Evolutionary conservation across 2,113 vertebrate species (phyloP).

Genomic region (Platysteira castanea): DNA sequence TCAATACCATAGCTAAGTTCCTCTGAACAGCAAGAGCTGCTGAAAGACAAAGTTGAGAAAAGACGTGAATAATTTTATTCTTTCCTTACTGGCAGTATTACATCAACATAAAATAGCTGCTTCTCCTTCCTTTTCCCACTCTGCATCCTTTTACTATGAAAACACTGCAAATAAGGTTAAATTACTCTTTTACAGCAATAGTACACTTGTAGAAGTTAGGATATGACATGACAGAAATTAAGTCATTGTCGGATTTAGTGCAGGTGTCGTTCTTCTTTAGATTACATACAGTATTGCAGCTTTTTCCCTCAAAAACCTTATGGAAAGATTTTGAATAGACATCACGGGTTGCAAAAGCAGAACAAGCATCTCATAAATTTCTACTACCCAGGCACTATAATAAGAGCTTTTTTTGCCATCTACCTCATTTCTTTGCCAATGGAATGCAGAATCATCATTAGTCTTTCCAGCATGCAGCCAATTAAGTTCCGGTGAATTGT

Average conservation of each 20-base stretch:
- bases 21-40: neutral
- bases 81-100: neutral
- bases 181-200: neutral
- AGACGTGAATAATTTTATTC: neutral
- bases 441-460: constrained; percentile 55
- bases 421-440: constrained; percentile 49
- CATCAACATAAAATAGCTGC: neutral
- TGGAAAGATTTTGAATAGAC: neutral
- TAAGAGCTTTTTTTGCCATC: constrained; percentile 9
- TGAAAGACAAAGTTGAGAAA: neutral
- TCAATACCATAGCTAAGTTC: neutral
- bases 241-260: neutral
- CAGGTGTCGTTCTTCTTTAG: neutral
- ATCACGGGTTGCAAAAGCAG: constrained; percentile 20
- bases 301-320: constrained; percentile 25
- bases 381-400: constrained; percentile 20
- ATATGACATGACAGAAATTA: neutral
- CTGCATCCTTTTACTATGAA: neutral
- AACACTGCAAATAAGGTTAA: neutral
- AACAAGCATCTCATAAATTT: constrained; percentile 36
- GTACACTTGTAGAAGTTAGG: neutral
- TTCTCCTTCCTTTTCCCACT: neutral
- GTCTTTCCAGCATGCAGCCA: constrained; percentile 52
- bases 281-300: neutral
- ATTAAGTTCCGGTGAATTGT: constrained; percentile 57